Percentiles rank a stretch among this genome's conserved stretches.
phyloP scores from a whole-genome alignment of 2,113 vertebrate genomes.

The Clarias macrocephalus region DNA sequence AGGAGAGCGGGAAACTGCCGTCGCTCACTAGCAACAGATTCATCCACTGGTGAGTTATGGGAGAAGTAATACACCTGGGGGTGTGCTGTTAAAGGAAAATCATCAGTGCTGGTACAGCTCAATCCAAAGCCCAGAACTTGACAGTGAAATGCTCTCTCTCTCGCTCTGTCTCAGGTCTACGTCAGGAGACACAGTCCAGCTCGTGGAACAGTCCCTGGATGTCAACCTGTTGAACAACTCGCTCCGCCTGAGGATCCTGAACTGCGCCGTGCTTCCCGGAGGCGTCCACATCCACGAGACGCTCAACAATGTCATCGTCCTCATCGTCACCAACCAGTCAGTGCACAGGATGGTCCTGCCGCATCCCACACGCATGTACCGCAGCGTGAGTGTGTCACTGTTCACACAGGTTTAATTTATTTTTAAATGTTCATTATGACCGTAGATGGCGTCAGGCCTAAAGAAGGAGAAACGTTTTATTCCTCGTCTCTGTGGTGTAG shows the following conservation, averaged over 20 bases:
- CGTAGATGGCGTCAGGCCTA: neutral
- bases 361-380: constrained; percentile 86
- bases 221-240: constrained; percentile 86
- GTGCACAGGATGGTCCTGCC: constrained; percentile 87
- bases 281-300: constrained; percentile 87
- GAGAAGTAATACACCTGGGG: neutral
- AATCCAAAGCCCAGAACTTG: neutral
- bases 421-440: neutral
- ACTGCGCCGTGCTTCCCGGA: constrained; percentile 81
- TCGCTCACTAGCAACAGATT: constrained; percentile 88
- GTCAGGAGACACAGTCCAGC: constrained; percentile 79
- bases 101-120: neutral
- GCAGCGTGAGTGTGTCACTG: constrained; percentile 79
- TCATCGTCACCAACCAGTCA: constrained; percentile 84
- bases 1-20: constrained; percentile 80
- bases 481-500: neutral
- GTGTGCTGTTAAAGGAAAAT: neutral
- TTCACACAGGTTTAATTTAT: neutral
- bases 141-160: neutral
- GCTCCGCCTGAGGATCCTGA: constrained; percentile 76
- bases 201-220: constrained; percentile 89
- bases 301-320: constrained; percentile 79
- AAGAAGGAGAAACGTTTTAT: neutral
- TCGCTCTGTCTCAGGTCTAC: constrained; percentile 74
- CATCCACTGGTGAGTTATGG: constrained; percentile 83